A percentile compares a stretch with the other conserved stretches of the same genome.
Evolutionary conservation across 2,888 invertebrate genomes (phyloP).

Genomic region (Laspeyria flexula): DNA sequence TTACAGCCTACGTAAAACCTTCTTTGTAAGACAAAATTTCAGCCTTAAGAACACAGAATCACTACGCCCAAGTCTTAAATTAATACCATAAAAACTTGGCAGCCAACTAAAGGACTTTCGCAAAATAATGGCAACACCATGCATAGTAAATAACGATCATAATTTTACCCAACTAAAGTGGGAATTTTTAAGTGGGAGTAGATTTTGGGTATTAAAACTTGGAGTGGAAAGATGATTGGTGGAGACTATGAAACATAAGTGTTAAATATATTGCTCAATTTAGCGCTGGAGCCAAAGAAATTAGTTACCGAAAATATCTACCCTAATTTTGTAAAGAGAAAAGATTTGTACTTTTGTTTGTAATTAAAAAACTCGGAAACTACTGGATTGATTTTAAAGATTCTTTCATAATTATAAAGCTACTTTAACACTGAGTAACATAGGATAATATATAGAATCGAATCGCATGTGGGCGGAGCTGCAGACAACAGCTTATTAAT

Average conservation of each 20-base stretch:
- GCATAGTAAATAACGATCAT: conserved; percentile 40
- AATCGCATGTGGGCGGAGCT: too few species aligned
- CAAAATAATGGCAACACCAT: conserved; percentile 32
- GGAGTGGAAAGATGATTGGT: neutral
- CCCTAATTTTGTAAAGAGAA: too few species aligned
- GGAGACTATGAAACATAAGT: neutral
- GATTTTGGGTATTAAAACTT: neutral
- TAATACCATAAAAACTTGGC: conserved; percentile 42
- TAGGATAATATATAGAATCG: too few species aligned
- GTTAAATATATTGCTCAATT: neutral
- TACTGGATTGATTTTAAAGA: too few species aligned
- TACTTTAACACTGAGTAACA: too few species aligned
- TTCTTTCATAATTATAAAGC: too few species aligned
- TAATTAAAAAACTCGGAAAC: too few species aligned
- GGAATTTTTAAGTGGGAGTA: conserved; percentile 10
- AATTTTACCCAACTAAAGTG: conserved; percentile 14
- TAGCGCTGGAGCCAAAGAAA: neutral
- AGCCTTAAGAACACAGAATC: conserved; percentile 16
- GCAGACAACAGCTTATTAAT: too few species aligned
- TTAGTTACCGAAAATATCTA: neutral
- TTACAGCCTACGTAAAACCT: conserved; percentile 26
- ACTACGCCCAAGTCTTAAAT: conserved; percentile 26
- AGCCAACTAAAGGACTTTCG: conserved; percentile 15
- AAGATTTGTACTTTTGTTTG: too few species aligned
- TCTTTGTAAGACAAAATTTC: conserved; percentile 11